Evolutionary conservation across 2,113 vertebrate species (phyloP).

Genomic region (Eubucco bourcierii): DNA sequence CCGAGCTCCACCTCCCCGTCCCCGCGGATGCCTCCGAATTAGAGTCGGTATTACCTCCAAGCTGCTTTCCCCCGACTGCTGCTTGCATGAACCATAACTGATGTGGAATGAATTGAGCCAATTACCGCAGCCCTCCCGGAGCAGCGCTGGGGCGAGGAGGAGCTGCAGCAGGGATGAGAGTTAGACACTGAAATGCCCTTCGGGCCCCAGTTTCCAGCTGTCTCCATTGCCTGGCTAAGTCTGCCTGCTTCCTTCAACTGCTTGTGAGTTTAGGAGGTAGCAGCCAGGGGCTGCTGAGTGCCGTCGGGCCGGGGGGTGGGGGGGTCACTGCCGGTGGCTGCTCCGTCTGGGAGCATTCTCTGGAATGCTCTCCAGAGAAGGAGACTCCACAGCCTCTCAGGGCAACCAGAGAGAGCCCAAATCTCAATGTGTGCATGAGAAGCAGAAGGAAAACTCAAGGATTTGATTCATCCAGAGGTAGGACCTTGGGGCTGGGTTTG

Average conservation of each 20-base stretch:
- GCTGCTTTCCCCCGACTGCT: constrained; percentile 32
- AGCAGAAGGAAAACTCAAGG: too few species aligned
- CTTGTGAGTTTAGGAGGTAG: neutral
- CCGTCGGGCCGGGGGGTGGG: neutral
- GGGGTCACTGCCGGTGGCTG: neutral
- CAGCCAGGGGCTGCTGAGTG: neutral
- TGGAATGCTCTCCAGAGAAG: too few species aligned
- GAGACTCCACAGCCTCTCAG: too few species aligned
- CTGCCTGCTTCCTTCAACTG: neutral
- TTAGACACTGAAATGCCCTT: neutral
- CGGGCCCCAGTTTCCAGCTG: neutral
- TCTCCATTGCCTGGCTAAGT: accelerated
- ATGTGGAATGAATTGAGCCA: constrained; percentile 63
- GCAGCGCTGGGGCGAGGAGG: neutral
- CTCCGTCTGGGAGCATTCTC: neutral
- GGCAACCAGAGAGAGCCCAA: too few species aligned
- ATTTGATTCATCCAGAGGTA: neutral
- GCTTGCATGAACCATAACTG: constrained; percentile 40
- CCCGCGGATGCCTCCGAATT: neutral
- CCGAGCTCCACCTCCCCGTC: neutral
- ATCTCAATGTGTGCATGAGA: too few species aligned
- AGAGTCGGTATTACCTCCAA: constrained; percentile 13
- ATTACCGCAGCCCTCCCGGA: constrained; percentile 40
- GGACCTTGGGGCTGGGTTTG: neutral
- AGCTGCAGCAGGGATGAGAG: neutral